Base-by-base conservation (phyloP, 2,113 vertebrate species). In the Malurus elegans region DNA sequence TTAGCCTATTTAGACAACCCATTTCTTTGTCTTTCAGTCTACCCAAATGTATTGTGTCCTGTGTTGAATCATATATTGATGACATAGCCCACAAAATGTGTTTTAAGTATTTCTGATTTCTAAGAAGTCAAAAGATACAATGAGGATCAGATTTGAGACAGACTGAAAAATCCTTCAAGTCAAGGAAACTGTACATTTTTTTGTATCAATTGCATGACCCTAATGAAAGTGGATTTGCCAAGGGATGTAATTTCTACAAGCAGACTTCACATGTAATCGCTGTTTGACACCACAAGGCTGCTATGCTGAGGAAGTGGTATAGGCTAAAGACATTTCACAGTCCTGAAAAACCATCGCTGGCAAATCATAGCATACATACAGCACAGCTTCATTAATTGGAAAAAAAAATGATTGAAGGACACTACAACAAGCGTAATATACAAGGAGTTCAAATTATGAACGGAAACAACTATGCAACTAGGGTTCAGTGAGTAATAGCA, bases 361-460 rank as follows among this genome's bases (percentile, higher is more conserved):
- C 16, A 82, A 85, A 67, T 69, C 26, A 74, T 1, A 85, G 31
- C 34, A 48, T 51, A 62, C 0, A 1, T 19, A 65, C 10, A 65
- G 16, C 19, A 79, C 14, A 64, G 50, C 36, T 84, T 66, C 80
- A 44, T 34, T 75, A 73, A 72, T 7, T n/a, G 15, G 54, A 93
- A 86, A 61, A 93, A 86, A 88, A 65, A 60, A 56, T 0, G 2
- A 23, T 28, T 72, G 58, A 50, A 79, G 53, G 54, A 54, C 16
- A 69, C 57, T 50, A 53, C 56, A 87, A 36, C 9, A 18, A 86
- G 34, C 3, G 5, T 11, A 90, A 73, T 34, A 83, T 21, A 54
- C 31, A 47, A 76, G 42, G 36, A 92, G 34, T 18, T 82, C 62
- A 61, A 48, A 79, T 57, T 71, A 95, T 78, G 44, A 67, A 78